phyloP scores from a whole-genome alignment of 1,140 invertebrate genomes.

The Drosophila nikananu region DNA sequence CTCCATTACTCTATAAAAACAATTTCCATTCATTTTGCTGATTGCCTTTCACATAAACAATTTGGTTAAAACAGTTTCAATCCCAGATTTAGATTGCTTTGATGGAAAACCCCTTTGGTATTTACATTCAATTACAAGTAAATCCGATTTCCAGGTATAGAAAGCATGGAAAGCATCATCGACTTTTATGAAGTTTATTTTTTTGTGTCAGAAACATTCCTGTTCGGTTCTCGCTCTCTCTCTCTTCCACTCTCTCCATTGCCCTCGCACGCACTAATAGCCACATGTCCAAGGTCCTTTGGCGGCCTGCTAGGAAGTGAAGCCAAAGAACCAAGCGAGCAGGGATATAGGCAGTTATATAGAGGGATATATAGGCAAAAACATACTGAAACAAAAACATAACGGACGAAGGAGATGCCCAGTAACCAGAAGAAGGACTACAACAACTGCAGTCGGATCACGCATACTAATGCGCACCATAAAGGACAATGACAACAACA shows the following conservation, averaged over 20 bases:
- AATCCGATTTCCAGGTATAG: conserved; percentile 47
- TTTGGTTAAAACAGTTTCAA: conserved; percentile 35
- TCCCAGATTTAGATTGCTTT: conserved; percentile 28
- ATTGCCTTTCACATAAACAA: conserved; percentile 13
- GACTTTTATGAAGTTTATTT: conserved; percentile 28
- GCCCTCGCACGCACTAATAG: conserved; percentile 26
- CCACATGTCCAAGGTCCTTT: conserved; percentile 70
- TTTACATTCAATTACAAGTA: conserved; percentile 54
- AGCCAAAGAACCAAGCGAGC: conserved; percentile 60
- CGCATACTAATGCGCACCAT: conserved; percentile 51
- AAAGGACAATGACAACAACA: conserved; percentile 64
- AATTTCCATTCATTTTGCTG: conserved; percentile 19
- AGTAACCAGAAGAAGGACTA: conserved; percentile 54
- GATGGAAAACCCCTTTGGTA: conserved; percentile 29
- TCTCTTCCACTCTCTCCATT: conserved; percentile 26
- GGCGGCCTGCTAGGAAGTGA: conserved; percentile 65
- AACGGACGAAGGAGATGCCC: conserved; percentile 57
- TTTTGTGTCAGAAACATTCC: conserved; percentile 59
- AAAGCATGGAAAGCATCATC: conserved; percentile 19
- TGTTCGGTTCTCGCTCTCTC: conserved; percentile 48
- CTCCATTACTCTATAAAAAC: neutral
- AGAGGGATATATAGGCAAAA: conserved; percentile 44
- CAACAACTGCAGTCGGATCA: conserved; percentile 56
- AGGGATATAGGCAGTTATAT: conserved; percentile 49
- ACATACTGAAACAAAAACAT: conserved; percentile 14